Conservation (phyloP, 2,797 vertebrate genomes). For the Coracias cyanogaster region DNA sequence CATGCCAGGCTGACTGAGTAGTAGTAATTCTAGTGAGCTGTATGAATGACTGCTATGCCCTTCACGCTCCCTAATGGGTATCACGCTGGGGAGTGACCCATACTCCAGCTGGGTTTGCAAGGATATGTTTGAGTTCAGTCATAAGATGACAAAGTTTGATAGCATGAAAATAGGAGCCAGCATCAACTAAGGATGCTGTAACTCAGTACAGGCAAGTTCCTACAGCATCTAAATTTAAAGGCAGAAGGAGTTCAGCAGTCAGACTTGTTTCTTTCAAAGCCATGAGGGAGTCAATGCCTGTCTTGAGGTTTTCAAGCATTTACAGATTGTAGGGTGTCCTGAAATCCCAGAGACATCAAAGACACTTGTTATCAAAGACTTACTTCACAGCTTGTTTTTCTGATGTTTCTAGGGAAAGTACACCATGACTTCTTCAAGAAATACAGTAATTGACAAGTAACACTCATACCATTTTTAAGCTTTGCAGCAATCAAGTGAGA, state of each 20-base stretch:
- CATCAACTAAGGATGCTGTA: background rate
- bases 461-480: background rate
- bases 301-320: background rate
- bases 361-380: background rate
- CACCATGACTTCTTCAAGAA: background rate
- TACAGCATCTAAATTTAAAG: background rate
- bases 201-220: background rate
- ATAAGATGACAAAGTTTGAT: background rate
- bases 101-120: background rate
- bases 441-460: background rate
- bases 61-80: background rate
- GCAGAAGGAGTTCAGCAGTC: background rate
- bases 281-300: background rate
- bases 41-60: background rate
- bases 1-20: background rate
- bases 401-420: background rate
- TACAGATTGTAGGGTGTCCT: background rate
- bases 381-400: background rate
- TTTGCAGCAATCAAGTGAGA: background rate
- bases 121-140: background rate
- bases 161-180: background rate
- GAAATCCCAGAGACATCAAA: background rate
- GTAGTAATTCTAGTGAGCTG: background rate
- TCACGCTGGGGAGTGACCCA: fast-evolving
- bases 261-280: background rate